phyloP scores from a whole-genome alignment of 92 coral and sea anemone species.

The Zoanthus solanderi region DNA sequence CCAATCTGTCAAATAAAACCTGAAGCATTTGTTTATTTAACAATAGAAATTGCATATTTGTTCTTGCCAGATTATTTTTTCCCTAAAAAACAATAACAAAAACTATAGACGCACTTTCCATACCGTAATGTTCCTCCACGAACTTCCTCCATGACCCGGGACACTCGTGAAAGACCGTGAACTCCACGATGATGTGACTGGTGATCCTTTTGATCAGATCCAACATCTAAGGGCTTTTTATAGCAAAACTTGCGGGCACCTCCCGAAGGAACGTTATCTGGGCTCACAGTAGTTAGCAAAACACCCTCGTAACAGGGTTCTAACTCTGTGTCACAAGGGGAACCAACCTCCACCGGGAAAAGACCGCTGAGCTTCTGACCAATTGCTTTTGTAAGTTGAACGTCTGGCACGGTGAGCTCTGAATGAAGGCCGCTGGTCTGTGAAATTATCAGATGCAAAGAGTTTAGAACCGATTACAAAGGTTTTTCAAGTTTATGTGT shows the following conservation, averaged over 20 bases:
- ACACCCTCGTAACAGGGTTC: conserved; percentile 30
- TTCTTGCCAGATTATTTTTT: too few relatives aligned
- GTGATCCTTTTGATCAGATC: conserved; percentile 10
- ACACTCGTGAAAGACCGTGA: conserved; percentile 43
- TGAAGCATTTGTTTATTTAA: too few relatives aligned
- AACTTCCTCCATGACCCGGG: conserved; percentile 49
- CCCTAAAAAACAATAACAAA: too few relatives aligned
- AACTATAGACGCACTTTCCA: background rate
- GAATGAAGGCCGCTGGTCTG: conserved; percentile 11
- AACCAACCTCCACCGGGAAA: conserved; percentile 23
- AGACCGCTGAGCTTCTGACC: conserved; percentile 44
- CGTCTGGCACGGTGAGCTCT: conserved; percentile 20
- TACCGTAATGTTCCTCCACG: conserved; percentile 49
- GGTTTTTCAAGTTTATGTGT: background rate
- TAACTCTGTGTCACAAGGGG: conserved; percentile 15
- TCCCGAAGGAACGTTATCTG: conserved; percentile 34
- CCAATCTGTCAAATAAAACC: too few relatives aligned
- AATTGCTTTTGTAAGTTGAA: conserved; percentile 37
- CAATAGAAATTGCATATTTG: too few relatives aligned
- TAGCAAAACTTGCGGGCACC: conserved; percentile 29
- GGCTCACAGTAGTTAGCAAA: conserved; percentile 10
- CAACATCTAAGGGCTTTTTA: conserved; percentile 8
- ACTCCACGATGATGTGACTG: conserved; percentile 42
- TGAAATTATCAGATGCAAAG: too few relatives aligned
- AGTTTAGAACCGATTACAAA: background rate